Evolutionary conservation across 2,797 vertebrate genomes (phyloP).

Genomic region (Synanceia verrucosa): DNA sequence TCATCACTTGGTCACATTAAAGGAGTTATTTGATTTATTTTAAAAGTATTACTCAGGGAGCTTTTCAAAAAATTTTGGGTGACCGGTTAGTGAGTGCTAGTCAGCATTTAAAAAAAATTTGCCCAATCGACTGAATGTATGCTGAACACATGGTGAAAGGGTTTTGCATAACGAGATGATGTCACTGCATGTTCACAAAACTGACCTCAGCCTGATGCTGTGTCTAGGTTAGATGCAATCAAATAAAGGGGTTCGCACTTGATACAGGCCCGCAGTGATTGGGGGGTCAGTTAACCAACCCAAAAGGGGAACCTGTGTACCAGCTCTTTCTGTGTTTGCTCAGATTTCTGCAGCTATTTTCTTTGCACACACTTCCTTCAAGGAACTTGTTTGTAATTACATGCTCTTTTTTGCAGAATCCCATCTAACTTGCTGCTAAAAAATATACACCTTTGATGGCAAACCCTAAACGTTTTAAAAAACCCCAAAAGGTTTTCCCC

Average conservation of each 20-base stretch:
- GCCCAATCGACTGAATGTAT: constrained; percentile 16
- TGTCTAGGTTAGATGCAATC: constrained; percentile 46
- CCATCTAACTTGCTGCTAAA: background rate
- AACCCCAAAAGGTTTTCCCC: background rate
- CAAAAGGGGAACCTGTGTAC: constrained; percentile 8
- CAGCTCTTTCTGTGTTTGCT: constrained; percentile 24
- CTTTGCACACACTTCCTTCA: background rate
- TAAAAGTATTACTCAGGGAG: no score
- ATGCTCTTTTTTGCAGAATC: constrained; percentile 15
- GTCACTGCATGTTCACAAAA: constrained; percentile 5
- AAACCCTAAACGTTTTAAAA: background rate
- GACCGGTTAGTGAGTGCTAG: background rate
- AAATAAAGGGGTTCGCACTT: constrained; percentile 63
- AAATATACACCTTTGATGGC: background rate
- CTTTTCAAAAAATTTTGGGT: no score
- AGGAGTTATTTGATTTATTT: background rate
- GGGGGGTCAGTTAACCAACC: constrained; percentile 23
- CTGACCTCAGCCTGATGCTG: constrained; percentile 25
- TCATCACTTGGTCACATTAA: background rate
- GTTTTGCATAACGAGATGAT: constrained; percentile 33
- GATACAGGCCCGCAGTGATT: constrained; percentile 61
- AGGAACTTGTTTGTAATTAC: constrained; percentile 33
- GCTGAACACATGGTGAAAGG: constrained; percentile 16
- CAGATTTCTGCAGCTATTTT: constrained; percentile 35
- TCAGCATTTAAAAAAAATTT: background rate